phyloP scores from a whole-genome alignment of 2,797 vertebrate species.

The Cynodonichthys magdalenae region DNA sequence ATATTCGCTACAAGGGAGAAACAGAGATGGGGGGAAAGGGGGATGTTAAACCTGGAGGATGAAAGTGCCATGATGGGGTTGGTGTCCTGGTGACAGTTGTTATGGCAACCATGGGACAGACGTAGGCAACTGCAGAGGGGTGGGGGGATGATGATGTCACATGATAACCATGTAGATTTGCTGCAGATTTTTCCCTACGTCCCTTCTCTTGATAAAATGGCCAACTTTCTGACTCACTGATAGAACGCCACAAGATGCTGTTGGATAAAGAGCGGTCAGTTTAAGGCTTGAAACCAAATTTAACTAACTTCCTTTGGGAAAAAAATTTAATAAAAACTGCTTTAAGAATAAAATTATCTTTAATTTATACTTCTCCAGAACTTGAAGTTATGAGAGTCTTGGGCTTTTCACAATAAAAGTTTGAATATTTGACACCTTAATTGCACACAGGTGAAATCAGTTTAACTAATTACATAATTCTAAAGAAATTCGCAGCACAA shows the following conservation, averaged over 20 bases:
- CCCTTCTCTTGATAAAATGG: not conserved
- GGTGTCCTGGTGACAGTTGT: constrained; percentile 56
- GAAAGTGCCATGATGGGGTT: constrained; percentile 36
- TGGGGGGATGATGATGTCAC: constrained; percentile 45
- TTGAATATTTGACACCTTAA: not conserved
- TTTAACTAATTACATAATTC: too few relatives aligned
- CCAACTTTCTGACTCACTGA: not conserved
- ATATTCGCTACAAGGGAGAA: too few relatives aligned
- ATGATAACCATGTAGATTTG: constrained; percentile 31
- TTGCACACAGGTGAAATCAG: not conserved
- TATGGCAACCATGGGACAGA: constrained; percentile 52
- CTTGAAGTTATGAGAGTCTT: not conserved
- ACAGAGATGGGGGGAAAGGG: not conserved
- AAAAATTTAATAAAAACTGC: too few relatives aligned
- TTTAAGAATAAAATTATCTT: too few relatives aligned
- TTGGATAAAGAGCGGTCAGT: not conserved
- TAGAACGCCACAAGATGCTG: not conserved
- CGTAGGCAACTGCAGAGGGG: constrained; percentile 18
- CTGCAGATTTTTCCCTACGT: constrained; percentile 3
- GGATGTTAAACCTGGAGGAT: constrained; percentile 24
- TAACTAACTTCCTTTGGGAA: not conserved
- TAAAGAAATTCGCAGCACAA: too few relatives aligned
- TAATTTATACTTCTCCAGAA: too few relatives aligned
- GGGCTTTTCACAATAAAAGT: not conserved
- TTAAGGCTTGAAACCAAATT: not conserved